Conservation (phyloP, 92 coral and sea anemone genomes). For the Paragorgia papillata region DNA sequence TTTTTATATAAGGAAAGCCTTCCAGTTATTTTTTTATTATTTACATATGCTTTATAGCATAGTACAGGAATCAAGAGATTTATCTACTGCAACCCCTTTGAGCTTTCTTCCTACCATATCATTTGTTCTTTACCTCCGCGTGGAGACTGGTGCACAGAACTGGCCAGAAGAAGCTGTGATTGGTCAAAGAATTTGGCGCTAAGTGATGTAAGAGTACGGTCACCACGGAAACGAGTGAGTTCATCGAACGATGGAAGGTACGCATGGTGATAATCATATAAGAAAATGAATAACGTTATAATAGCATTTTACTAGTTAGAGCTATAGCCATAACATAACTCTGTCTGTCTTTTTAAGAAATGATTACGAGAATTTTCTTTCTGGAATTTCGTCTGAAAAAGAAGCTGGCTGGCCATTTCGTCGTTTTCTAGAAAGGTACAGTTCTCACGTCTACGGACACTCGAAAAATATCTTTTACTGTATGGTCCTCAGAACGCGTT, state of each 20-base stretch:
- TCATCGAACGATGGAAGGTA: slow-evolving; percentile 4
- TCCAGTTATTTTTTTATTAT: no score
- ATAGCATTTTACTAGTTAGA: no score
- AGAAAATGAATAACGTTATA: no score
- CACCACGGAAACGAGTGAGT: neutral
- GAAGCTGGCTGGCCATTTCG: slow-evolving; percentile 98
- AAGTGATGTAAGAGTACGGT: neutral
- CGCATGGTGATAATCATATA: no score
- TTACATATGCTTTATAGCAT: no score
- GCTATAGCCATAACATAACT: no score
- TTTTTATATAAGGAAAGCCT: no score
- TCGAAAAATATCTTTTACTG: no score
- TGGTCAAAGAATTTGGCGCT: slow-evolving; percentile 31
- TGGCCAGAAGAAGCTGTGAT: slow-evolving; percentile 74
- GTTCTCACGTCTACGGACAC: no score
- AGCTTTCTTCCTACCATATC: slow-evolving; percentile 94
- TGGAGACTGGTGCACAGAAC: slow-evolving; percentile 99
- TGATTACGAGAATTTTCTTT: slow-evolving; percentile 3
- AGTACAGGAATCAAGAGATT: slow-evolving; percentile 21
- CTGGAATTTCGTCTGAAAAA: slow-evolving; percentile 63
- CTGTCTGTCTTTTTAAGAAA: neutral
- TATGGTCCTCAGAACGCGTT: no score
- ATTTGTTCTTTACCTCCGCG: slow-evolving; percentile 93
- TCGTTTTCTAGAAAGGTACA: slow-evolving; percentile 74
- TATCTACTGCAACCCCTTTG: slow-evolving; percentile 17